phyloP scores from a whole-genome alignment of 2,888 invertebrate genomes.

The Dendrolimus pini region DNA sequence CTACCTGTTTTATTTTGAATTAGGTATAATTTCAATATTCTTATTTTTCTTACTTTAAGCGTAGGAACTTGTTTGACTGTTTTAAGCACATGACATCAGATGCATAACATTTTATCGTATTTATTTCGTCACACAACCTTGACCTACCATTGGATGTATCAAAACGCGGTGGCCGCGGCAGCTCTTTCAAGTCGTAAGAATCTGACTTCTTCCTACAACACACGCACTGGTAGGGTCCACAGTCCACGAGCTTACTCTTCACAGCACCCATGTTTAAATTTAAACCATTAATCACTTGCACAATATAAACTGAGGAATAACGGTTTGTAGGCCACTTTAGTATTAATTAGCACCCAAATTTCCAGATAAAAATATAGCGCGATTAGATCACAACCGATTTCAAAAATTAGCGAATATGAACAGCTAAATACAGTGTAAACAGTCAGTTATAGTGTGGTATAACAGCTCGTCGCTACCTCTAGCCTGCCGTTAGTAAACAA shows the following conservation, averaged over 20 bases:
- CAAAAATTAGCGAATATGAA: constrained; percentile 14
- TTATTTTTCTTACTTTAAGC: no score
- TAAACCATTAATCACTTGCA: constrained; percentile 16
- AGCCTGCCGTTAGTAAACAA: background rate
- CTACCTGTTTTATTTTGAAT: no score
- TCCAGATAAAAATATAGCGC: constrained; percentile 10
- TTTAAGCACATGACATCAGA: constrained; percentile 21
- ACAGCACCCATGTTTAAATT: constrained; percentile 47
- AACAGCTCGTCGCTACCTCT: no score
- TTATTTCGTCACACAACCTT: constrained; percentile 17
- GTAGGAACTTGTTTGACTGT: constrained; percentile 4
- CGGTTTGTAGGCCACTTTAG: constrained; percentile 22
- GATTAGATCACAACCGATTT: constrained; percentile 46
- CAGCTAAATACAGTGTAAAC: constrained; percentile 44
- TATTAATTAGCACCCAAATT: constrained; percentile 33
- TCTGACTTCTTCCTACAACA: constrained; percentile 40
- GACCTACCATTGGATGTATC: constrained; percentile 50
- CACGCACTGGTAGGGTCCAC: constrained; percentile 33
- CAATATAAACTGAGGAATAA: constrained; percentile 13
- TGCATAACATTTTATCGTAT: constrained; percentile 9
- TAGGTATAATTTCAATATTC: no score
- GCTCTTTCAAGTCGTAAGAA: constrained; percentile 53
- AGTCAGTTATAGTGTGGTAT: constrained; percentile 8
- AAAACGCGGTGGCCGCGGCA: constrained; percentile 54
- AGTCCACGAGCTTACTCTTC: constrained; percentile 44